Evolutionary conservation across 2,113 vertebrate species (phyloP), one percentile per base, ranked within the genome.

Genomic region (Seriola quinqueradiata): DNA sequence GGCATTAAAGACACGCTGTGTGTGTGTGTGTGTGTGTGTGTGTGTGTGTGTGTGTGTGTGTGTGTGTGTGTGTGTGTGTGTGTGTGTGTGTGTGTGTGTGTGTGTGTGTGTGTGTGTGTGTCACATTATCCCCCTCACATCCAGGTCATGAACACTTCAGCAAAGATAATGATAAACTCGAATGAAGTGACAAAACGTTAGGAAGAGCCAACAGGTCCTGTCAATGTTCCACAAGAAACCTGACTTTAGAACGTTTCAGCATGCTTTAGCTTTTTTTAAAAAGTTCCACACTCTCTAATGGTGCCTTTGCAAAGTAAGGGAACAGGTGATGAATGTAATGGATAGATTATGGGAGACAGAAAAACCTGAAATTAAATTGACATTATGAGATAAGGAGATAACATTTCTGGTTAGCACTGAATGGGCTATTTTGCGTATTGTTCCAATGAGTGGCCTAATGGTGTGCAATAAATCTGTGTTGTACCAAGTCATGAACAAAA

Each of bases 121-220:
- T 88, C 79, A 84, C 80, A 52, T 75, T 81, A 68, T 50, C 67
- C 71, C 81, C 55, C 55, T 77, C 67, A 68, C 54, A 52, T 84
- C 87, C 74, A 63, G 85, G 79, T 83, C 66, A 55, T n/a, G 34
- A 86, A 82, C 75, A 81, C 16, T 25, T 86, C 52, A 63, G 67
- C 50, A 21, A 84, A 76, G 71, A 81, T 85, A 85, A 89, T 74
- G 74, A 75, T 74, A 89, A 85, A 90, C 83, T 89, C 71, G 70
- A 77, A 66, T 48, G 5, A 63, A 84, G 55, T 87, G 82, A 78
- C 52, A 75, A 77, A 88, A 77, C 12, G 21, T 54, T 46, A 12
- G 36, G 44, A 83, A 66, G 52, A 52, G 19, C 23, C 75, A 9
- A 73, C 21, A 42, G 44, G 44, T 67, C 68, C 63, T 55, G 73